A percentile compares a stretch with the other conserved stretches of the same genome.
phyloP scores from a whole-genome alignment of 2,113 vertebrate species.

The Cryptotis parvus region DNA sequence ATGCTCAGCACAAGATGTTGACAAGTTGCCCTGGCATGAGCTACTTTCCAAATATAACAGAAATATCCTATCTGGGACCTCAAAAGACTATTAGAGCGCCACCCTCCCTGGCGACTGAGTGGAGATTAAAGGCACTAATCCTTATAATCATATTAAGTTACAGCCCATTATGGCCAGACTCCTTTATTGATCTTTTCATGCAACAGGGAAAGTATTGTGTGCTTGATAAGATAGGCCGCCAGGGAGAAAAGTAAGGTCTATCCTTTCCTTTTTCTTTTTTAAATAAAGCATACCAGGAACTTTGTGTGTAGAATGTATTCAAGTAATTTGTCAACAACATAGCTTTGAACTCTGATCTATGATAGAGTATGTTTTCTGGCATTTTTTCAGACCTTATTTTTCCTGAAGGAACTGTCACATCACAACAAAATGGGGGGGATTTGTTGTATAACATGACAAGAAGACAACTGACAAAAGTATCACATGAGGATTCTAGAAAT shows the following conservation, averaged over 20 bases:
- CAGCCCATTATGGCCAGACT: constrained; percentile 36
- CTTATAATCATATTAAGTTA: constrained; percentile 51
- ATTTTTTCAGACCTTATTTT: constrained; percentile 36
- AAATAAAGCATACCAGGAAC: constrained; percentile 13
- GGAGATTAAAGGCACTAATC: constrained; percentile 64
- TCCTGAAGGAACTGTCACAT: not conserved
- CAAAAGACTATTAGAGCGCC: constrained; percentile 59
- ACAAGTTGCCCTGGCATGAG: constrained; percentile 8
- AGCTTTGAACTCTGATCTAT: constrained; percentile 6
- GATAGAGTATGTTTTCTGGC: constrained; percentile 7
- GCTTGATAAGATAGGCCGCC: constrained; percentile 8
- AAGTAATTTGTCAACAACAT: not conserved
- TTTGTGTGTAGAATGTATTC: not conserved
- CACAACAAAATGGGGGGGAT: not conserved
- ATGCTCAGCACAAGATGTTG: constrained; percentile 35
- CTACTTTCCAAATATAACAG: constrained; percentile 44
- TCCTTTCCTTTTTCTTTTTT: not conserved
- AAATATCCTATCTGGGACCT: constrained; percentile 62
- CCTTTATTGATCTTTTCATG: constrained; percentile 52
- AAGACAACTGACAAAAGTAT: not conserved
- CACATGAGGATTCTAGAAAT: not conserved
- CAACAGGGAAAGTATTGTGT: constrained; percentile 17
- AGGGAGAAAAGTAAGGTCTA: not conserved
- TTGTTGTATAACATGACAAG: not conserved
- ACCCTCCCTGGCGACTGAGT: constrained; percentile 43